Base-by-base conservation (phyloP, 2,113 vertebrate genomes). In the Plotosus lineatus region DNA sequence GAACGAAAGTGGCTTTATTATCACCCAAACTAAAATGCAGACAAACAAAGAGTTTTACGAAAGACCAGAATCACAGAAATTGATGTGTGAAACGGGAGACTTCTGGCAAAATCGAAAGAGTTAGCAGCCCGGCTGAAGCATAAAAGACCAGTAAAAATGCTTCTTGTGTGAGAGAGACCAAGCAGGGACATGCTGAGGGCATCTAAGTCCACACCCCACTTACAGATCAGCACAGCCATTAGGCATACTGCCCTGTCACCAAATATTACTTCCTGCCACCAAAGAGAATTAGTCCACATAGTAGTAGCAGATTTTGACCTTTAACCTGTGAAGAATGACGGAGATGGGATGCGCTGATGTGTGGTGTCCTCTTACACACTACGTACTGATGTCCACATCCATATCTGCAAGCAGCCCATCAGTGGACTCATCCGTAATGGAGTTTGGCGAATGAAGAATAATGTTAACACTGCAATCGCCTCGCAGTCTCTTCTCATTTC, bases 401-500 rank as follows among this genome's bases (percentile, higher is more conserved):
- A 55, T 75, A 72, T 84, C 74, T 38, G 11, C 68, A 78, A 61
- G 68, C 66, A 51, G 28, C 21, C 72, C 36, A 77, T 77, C 65
- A 77, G 26, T 76, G 21, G 6, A 68, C 68, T 73, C 19, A 58
- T 69, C 71, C 38, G 23, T 77, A 84, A 77, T 72, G 65, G 58
- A 60, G 65, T 56, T 51, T 82, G 72, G 83, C 63, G 42, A 73
- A 79, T 78, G 60, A 46, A 56, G 79, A 79, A 79, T 48, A 75
- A 80, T 31, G 75, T 72, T 83, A 77, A 81, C 61, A 40, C 48
- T 42, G 26, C 21, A 81, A 84, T 48, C 50, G 53, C 76, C 72
- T 23, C 40, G 36, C 61, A 79, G 77, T 80, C 73, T 83, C 58
- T 65, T 65, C 79, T 84, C n/a, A 26, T 60, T 78, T 77, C 33